Percentiles rank a stretch among this genome's conserved stretches.
Conservation (phyloP, 1,140 invertebrate species). For the Eriosoma lanigerum region DNA sequence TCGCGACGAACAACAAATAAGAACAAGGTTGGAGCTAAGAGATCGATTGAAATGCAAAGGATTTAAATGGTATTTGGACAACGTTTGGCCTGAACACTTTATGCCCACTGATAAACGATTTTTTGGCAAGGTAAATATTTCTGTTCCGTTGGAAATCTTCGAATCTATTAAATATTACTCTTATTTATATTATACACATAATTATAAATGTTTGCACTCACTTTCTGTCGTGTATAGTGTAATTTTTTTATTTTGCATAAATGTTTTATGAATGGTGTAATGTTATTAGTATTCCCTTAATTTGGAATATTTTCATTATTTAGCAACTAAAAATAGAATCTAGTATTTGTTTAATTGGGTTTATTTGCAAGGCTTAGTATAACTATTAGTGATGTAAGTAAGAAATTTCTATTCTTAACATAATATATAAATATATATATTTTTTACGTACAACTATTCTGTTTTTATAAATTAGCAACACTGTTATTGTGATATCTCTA, state of each 20-base stretch:
- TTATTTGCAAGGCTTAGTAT: too few species aligned
- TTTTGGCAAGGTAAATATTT: slow-evolving; percentile 70
- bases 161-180: background rate
- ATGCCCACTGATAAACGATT: slow-evolving; percentile 80
- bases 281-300: background rate
- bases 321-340: too few species aligned
- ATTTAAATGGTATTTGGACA: slow-evolving; percentile 95
- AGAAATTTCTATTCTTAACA: too few species aligned
- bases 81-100: slow-evolving; percentile 88
- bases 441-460: too few species aligned
- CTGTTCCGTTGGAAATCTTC: background rate
- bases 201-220: background rate
- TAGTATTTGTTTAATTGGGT: too few species aligned
- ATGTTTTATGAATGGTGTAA: background rate
- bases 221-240: background rate
- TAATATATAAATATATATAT: too few species aligned
- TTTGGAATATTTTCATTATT: background rate
- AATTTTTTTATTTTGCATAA: background rate
- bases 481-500: too few species aligned
- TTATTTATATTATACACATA: background rate
- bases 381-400: too few species aligned
- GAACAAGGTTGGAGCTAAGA: slow-evolving; percentile 71
- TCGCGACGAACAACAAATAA: slow-evolving; percentile 69
- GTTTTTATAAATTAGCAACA: too few species aligned
- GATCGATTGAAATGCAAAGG: slow-evolving; percentile 79